Evolutionary conservation across 2,797 vertebrate species (phyloP).

Genomic region (Tragopan temminckii): DNA sequence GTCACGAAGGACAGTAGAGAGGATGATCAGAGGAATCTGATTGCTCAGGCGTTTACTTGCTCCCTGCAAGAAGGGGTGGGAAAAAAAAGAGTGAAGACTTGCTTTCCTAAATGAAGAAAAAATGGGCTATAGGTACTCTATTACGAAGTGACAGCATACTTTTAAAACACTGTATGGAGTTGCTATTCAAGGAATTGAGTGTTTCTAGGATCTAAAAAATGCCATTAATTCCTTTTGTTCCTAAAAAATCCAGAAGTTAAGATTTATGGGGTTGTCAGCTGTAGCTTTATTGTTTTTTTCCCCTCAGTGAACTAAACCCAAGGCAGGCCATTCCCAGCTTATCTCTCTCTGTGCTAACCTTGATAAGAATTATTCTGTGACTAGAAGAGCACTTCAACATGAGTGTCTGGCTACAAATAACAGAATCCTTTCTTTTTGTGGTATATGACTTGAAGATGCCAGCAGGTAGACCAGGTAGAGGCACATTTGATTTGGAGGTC

Average conservation of each 20-base stretch:
- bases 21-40: constrained; percentile 89
- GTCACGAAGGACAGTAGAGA: constrained; percentile 84
- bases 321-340: neutral
- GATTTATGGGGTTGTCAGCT: neutral
- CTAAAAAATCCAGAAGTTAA: neutral
- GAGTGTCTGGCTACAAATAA: neutral
- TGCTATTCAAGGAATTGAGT: neutral
- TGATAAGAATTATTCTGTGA: neutral
- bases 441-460: neutral
- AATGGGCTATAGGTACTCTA: neutral
- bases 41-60: constrained; percentile 83
- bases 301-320: neutral
- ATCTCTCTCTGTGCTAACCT: too few relatives aligned
- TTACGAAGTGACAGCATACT: neutral
- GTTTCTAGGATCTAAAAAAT: neutral
- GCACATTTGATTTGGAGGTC: neutral
- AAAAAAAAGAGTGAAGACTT: neutral
- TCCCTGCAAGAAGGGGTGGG: constrained; percentile 76
- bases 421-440: neutral
- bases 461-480: neutral
- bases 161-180: neutral
- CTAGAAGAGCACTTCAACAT: neutral
- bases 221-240: neutral
- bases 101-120: neutral
- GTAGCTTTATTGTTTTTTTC: neutral